Conservation (phyloP, 2,797 vertebrate species). For the Gymnopithys bicolor region DNA sequence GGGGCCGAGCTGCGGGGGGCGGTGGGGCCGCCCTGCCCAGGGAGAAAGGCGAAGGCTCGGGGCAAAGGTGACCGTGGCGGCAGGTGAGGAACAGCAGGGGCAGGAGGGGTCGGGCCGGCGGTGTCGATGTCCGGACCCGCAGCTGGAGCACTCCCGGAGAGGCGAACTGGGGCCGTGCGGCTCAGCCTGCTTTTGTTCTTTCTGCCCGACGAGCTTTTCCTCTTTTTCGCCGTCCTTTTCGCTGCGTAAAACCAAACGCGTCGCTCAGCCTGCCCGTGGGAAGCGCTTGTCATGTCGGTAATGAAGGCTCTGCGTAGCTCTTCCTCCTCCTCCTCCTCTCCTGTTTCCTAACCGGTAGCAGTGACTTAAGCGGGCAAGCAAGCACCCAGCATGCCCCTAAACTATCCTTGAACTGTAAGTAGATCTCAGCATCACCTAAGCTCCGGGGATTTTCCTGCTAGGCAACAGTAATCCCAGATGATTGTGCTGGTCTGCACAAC, state of each 20-base stretch:
- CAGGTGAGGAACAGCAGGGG: not conserved
- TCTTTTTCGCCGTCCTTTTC: not conserved
- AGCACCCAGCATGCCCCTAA: not conserved
- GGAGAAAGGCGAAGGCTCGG: not conserved
- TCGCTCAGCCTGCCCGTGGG: not conserved
- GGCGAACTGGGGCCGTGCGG: not conserved
- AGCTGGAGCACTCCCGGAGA: not conserved
- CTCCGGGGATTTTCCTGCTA: slow-evolving; percentile 11
- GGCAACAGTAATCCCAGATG: not conserved
- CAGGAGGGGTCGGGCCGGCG: no score
- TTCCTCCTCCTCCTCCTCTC: not conserved
- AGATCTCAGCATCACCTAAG: slow-evolving; percentile 1
- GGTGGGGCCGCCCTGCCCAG: no score
- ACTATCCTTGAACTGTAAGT: not conserved
- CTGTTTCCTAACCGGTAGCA: not conserved
- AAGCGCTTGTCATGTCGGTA: not conserved
- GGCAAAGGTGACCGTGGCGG: not conserved
- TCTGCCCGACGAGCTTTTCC: not conserved
- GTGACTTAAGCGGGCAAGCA: not conserved
- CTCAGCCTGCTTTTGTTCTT: not conserved
- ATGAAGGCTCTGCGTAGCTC: not conserved
- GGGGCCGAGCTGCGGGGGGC: not conserved
- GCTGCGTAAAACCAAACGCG: not conserved
- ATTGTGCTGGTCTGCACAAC: not conserved
- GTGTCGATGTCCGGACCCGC: not conserved